Evolutionary conservation across 2,113 vertebrate species (phyloP).

Genomic region (Mobula birostris): DNA sequence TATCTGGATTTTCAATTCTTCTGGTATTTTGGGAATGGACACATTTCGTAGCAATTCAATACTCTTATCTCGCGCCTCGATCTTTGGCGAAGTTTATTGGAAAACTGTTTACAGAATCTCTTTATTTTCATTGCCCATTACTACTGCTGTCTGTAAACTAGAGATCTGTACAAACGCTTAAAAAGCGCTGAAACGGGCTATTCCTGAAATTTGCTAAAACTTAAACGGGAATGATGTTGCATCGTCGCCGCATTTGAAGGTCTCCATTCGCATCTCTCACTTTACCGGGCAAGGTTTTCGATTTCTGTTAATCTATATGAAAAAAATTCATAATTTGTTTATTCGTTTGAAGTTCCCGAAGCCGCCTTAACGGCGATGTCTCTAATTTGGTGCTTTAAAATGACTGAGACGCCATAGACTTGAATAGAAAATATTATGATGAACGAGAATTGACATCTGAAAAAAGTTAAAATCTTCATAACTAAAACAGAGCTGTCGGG

Average conservation of each 20-base stretch:
- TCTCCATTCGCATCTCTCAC: neutral
- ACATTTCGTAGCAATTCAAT: neutral
- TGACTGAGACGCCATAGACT: neutral
- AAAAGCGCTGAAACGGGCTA: neutral
- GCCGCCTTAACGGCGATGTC: neutral
- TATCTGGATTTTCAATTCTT: neutral
- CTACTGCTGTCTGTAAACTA: neutral
- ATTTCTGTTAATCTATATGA: neutral
- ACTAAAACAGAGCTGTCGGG: neutral
- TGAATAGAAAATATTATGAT: neutral
- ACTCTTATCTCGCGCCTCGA: neutral
- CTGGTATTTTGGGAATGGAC: neutral
- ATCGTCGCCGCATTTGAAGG: neutral
- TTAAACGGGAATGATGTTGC: neutral
- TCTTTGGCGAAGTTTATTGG: neutral
- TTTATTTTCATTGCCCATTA: neutral
- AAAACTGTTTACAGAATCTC: neutral
- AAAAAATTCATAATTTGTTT: too few relatives aligned
- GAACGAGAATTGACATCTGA: too few relatives aligned
- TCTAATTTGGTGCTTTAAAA: neutral
- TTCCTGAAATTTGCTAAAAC: neutral
- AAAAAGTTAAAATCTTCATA: too few relatives aligned
- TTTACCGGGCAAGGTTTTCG: neutral
- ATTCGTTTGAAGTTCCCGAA: neutral
- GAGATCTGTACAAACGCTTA: neutral